These are phyloP conservation scores for Globicephala melas DNA, from an alignment of 2,113 vertebrate genomes.

Conservation along the genomic window DNA sequence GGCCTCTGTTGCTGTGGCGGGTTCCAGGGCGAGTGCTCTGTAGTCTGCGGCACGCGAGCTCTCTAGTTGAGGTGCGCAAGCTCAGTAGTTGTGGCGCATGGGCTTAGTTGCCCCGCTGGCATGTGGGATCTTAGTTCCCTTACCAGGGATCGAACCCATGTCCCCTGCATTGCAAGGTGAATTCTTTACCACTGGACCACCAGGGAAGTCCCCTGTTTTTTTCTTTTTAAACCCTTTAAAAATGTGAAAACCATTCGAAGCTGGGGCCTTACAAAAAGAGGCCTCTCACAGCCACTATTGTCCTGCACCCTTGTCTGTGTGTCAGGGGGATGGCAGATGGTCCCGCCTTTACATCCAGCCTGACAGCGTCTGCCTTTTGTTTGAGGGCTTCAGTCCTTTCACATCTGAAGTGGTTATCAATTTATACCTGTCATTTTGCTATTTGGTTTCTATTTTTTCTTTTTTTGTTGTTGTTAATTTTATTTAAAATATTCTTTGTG, in stretches of 20 bases:
- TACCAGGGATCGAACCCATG: too few relatives aligned
- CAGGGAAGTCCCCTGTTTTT: not conserved
- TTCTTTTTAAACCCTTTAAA: not conserved
- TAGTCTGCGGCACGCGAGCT: too few relatives aligned
- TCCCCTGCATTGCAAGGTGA: too few relatives aligned
- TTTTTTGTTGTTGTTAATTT: not conserved
- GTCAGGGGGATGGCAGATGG: fast-evolving
- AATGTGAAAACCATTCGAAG: not conserved
- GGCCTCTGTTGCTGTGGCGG: too few relatives aligned
- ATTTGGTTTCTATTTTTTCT: not conserved
- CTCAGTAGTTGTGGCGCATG: too few relatives aligned
- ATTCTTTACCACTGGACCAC: too few relatives aligned
- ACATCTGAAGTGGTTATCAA: not conserved
- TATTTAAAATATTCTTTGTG: not conserved
- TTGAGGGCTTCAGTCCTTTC: too few relatives aligned
- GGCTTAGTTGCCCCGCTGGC: too few relatives aligned
- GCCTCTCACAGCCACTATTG: not conserved
- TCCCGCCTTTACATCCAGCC: too few relatives aligned
- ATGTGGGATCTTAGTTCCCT: too few relatives aligned
- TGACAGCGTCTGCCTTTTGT: not conserved
- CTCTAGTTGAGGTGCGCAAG: too few relatives aligned
- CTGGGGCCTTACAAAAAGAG: not conserved
- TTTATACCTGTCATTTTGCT: not conserved
- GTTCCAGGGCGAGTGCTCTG: too few relatives aligned
- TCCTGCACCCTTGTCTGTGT: not conserved